Base-by-base conservation (phyloP, 2,113 vertebrate species). In the Pseudopipra pipra region DNA sequence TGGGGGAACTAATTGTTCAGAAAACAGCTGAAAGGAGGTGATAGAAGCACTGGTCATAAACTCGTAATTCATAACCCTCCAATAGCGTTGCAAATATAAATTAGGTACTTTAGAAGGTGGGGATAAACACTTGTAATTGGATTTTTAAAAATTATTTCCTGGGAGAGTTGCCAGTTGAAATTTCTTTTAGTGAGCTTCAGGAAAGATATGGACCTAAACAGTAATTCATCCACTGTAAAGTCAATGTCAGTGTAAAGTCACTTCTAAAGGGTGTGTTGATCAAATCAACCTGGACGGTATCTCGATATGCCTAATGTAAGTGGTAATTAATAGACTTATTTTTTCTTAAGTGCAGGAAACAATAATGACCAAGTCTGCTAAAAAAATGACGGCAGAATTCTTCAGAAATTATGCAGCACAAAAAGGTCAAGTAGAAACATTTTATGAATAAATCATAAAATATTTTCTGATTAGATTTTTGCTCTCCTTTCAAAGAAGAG, bases 1-100 rank as follows among this genome's bases (percentile, higher is more conserved):
- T 93, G 76, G 73, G 72, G 76, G 95, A 95, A 93, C 76, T 90
- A 90, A 95, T 72, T 94, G 81, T 89, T 91, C 85, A 88, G 76
- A 86, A 92, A 92, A 93, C 3, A 94, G n/a, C 18, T 72, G 46
- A 81, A 89, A 16, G 51, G 28, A 90, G 16, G 23, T 68, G 61
- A 88, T 39, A 49, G 20, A 88, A 93, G 14, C 20, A 65, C 19
- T 62, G 52, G 18, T 67, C 52, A 92, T 51, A 91, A 89, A 58
- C 44, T 33, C 5, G 0, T 37, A 75, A 93, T 56, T 90, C 70
- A 76, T 61, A 92, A 74, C 24, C 11, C 14, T 46, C 37, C n/a
- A 61, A 6, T 1, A 13, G 33, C 56, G 87, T 3, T 78, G 35
- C 14, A n/a, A 90, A 90, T 56, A 72, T 22, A 55, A 83, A 84